Conservation (phyloP, 1,140 invertebrate genomes). For the Tetragnatha versicolor region DNA sequence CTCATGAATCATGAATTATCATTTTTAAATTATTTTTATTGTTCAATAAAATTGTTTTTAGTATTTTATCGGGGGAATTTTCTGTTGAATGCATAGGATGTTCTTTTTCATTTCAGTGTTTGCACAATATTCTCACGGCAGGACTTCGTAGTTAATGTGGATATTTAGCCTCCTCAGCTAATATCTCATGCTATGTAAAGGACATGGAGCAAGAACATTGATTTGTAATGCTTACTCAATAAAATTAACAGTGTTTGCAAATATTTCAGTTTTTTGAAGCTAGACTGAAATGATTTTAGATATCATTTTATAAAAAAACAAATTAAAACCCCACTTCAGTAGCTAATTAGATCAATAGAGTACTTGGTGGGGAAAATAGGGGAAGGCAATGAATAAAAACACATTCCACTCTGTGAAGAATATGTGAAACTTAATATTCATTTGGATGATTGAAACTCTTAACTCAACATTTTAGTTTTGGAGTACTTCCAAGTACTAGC, state of each 20-base stretch:
- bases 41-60: constrained; percentile 47
- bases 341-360: too few relatives aligned
- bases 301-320: too few relatives aligned
- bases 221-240: constrained; percentile 40
- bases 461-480: too few relatives aligned
- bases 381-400: too few relatives aligned
- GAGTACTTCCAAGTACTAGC: too few relatives aligned
- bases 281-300: too few relatives aligned
- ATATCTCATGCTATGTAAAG: constrained; percentile 7
- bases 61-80: constrained; percentile 24
- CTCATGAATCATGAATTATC: constrained; percentile 7
- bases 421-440: too few relatives aligned
- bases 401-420: too few relatives aligned
- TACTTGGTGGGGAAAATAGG: too few relatives aligned
- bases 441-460: too few relatives aligned
- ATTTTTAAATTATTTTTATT: constrained; percentile 45
- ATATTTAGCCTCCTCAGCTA: background rate
- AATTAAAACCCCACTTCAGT: too few relatives aligned
- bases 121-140: constrained; percentile 2
- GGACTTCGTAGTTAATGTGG: constrained; percentile 8
- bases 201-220: constrained; percentile 4
- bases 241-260: constrained; percentile 31
- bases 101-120: constrained; percentile 27
- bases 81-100: constrained; percentile 18
- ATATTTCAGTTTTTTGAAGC: background rate